Percentiles rank a stretch among this genome's conserved stretches.
phyloP scores from a whole-genome alignment of 1,140 invertebrate species.

The Asobara japonica region DNA sequence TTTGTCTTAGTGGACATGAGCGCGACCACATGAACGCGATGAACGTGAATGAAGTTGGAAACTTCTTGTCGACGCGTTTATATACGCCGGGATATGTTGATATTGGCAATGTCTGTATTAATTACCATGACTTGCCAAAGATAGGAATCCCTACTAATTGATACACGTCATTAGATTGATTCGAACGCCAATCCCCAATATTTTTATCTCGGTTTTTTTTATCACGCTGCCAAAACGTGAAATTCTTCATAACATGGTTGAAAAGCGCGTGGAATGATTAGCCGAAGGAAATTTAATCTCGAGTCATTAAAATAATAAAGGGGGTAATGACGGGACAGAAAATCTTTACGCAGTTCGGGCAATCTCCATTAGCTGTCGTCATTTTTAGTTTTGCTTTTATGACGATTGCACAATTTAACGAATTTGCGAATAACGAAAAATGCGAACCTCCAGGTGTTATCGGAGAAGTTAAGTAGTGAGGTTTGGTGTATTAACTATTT shows the following conservation, averaged over 20 bases:
- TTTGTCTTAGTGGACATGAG: neutral
- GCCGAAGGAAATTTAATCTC: too few relatives aligned
- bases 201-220: neutral
- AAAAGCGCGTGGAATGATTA: too few relatives aligned
- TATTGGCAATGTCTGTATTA: neutral
- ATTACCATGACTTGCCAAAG: neutral
- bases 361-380: too few relatives aligned
- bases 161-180: neutral
- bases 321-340: too few relatives aligned
- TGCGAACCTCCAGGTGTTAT: too few relatives aligned
- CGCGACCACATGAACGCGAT: neutral
- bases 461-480: too few relatives aligned
- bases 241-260: neutral
- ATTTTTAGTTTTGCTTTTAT: too few relatives aligned
- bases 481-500: neutral
- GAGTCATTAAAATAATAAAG: too few relatives aligned
- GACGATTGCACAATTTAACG: too few relatives aligned
- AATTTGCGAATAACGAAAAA: too few relatives aligned
- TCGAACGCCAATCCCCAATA: neutral
- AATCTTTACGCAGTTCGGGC: too few relatives aligned
- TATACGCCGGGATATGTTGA: neutral
- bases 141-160: neutral
- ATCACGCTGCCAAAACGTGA: neutral
- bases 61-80: neutral
- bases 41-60: neutral